Percentiles rank a stretch among this genome's conserved stretches.
phyloP scores from a whole-genome alignment of 2,797 vertebrate genomes.

The Miichthys miiuy region DNA sequence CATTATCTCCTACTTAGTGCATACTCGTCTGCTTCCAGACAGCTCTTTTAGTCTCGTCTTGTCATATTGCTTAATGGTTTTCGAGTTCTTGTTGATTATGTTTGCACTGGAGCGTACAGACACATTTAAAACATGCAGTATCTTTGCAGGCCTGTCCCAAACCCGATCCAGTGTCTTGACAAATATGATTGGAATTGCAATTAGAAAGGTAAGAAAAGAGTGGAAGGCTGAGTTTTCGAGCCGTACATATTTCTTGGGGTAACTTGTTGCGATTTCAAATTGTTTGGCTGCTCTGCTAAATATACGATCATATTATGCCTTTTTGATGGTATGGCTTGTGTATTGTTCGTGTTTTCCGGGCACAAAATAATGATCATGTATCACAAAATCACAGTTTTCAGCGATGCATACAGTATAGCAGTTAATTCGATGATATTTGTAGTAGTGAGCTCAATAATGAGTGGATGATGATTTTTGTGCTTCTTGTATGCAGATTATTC shows the following conservation, averaged over 20 bases:
- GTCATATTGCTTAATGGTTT: conserved; percentile 63
- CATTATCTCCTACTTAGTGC: conserved; percentile 77
- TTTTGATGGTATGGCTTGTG: background rate
- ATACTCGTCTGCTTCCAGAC: conserved; percentile 69
- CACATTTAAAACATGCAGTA: conserved; percentile 47
- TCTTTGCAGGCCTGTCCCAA: conserved; percentile 64
- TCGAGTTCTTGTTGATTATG: conserved; percentile 60
- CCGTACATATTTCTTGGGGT: background rate
- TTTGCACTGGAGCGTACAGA: conserved; percentile 53
- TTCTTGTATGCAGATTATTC: background rate
- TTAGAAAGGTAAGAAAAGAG: conserved; percentile 46
- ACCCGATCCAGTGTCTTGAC: conserved; percentile 45
- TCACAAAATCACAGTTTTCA: background rate
- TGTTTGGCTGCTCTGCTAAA: background rate
- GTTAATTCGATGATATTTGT: background rate
- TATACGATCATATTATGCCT: background rate
- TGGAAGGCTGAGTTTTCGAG: background rate
- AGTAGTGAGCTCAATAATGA: background rate
- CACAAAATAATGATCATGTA: background rate
- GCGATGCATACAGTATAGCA: background rate
- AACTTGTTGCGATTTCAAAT: conserved; percentile 10
- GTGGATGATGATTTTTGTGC: background rate
- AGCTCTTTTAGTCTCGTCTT: conserved; percentile 55
- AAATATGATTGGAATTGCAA: conserved; percentile 45
- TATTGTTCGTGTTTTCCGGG: background rate